Evolutionary conservation across 2,113 vertebrate genomes (phyloP), one percentile per base, ranked within the genome.

Genomic region (Oreochromis niloticus): DNA sequence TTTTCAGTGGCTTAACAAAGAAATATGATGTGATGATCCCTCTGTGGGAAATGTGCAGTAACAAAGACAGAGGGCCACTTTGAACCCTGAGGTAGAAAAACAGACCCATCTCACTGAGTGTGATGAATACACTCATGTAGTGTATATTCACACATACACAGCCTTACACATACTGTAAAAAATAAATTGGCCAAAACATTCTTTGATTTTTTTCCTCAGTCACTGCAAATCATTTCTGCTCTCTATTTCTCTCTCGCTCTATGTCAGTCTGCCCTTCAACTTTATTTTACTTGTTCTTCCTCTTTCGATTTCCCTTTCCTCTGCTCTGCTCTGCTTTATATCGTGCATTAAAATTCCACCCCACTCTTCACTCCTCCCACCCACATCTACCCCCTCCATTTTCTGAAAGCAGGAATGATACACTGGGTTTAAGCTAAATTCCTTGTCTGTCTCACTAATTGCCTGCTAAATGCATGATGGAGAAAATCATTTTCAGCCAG

Each of bases 401-500:
- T 91, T 91, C 87, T 91, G 91, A 93, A 92, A 94, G 90, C 87
- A 88, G 91, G 88, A 94, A 89, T 90, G 89, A 94, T 93, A 93
- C 92, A 88, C 87, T 24, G 48, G 91, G 94, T 91, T 93, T 92
- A 92, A 94, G 87, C 91, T 89, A 93, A 95, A 94, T 91, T 95
- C 92, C 92, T 91, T 92, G 92, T 93, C 91, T 91, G 92, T 95
- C 89, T 93, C 89, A 80, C 93, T 95, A 96, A 96, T 96, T 96
- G 93, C 94, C 92, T 82, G 84, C 93, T 95, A 96, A 95, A 93
- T 95, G 92, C 92, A 94, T 92, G 94, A 94, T 96, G 91, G 94
- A 94, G 91, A 93, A 94, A 95, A 96, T 94, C 89, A 95, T 95
- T 96, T 95, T 94, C 91, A 92, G 91, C 88, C 88, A 24, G 87